Base-by-base conservation (phyloP, 64 coral and sea anemone species). In the Catalaphyllia jardinei region DNA sequence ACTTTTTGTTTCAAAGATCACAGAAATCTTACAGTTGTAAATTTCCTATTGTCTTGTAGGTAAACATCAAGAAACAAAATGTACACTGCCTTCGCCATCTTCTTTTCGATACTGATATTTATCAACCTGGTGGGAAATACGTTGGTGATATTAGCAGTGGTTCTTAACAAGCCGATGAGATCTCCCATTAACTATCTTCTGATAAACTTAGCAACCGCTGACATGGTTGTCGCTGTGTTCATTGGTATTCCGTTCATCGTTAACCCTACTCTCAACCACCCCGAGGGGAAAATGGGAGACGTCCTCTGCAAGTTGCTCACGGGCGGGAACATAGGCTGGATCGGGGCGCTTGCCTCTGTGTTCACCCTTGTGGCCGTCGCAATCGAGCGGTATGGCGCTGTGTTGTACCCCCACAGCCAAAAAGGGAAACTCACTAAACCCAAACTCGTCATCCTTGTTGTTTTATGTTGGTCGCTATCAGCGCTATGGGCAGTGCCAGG, bases 151-250 rank as follows among this genome's bases (percentile, higher is more conserved):
- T n/a, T 93, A 29, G 91, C 86, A 8, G 91, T 96, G 18, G 46
- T 18, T 17, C 74, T 76, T 10, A 96, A 96, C 71, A 77, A 64
- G 60, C 73, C 94, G 4, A 88, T 96, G 86, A 91, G 88, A 72
- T 93, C 91, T 6, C 90, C 90, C 18, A 91, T 96, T 55, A 96
- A 96, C 51, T 92, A 93, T 60, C 75, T 96, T 13, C 73, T 96
- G 25, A 92, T 96, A 17, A 96, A 96, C 75, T 62, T 96, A 16
- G 94, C 94, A 71, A 64, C 87, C 49, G 91, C 94, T 50, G 94
- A 96, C 62, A 91, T 96, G 72, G 69, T 93, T 51, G 87, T 91
- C 7, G 91, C 83, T 7, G 63, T 96, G 1, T 96, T 93, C 65
- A 88, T 90, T 61, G 73, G 92, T 12, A 88, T 84, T 42, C 87